Evolutionary conservation across 1,140 invertebrate genomes (phyloP).

Genomic region (Drosophila teissieri): DNA sequence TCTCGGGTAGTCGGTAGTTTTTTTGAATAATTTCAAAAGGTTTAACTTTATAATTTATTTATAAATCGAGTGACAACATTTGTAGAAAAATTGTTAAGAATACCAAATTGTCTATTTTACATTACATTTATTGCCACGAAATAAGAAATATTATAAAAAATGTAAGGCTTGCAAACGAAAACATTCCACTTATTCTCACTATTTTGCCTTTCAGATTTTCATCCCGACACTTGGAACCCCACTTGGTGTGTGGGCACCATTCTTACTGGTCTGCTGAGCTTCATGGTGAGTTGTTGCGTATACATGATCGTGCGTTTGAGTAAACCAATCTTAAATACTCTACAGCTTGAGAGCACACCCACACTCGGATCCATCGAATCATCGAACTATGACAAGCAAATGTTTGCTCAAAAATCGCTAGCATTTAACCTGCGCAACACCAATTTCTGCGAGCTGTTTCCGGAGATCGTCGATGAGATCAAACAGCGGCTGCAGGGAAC

Average conservation of each 20-base stretch:
- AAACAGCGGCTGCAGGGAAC: slow-evolving; percentile 64
- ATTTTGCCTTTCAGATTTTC: slow-evolving; percentile 90
- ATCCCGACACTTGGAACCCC: slow-evolving; percentile 99
- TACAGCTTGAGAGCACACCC: slow-evolving; percentile 93
- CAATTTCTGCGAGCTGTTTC: slow-evolving; percentile 88
- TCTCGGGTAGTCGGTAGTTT: too few relatives aligned
- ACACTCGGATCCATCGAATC: slow-evolving; percentile 98
- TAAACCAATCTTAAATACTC: not conserved
- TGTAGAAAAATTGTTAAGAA: too few relatives aligned
- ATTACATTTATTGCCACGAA: too few relatives aligned
- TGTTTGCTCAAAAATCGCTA: slow-evolving; percentile 93
- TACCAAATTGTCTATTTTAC: too few relatives aligned
- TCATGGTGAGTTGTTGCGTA: slow-evolving; percentile 87
- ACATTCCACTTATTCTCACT: not conserved
- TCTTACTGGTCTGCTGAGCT: slow-evolving; percentile 95
- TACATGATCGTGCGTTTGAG: not conserved
- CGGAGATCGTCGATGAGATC: slow-evolving; percentile 77
- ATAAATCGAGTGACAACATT: too few relatives aligned
- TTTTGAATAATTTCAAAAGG: too few relatives aligned
- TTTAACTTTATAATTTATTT: too few relatives aligned
- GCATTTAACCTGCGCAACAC: slow-evolving; percentile 96
- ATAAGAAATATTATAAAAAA: too few relatives aligned
- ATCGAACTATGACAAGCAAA: slow-evolving; percentile 94
- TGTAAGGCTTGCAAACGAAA: too few relatives aligned
- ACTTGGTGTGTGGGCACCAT: slow-evolving; percentile 99